phyloP scores from a whole-genome alignment of 1,140 invertebrate species.

The Cotesia vestalis region DNA sequence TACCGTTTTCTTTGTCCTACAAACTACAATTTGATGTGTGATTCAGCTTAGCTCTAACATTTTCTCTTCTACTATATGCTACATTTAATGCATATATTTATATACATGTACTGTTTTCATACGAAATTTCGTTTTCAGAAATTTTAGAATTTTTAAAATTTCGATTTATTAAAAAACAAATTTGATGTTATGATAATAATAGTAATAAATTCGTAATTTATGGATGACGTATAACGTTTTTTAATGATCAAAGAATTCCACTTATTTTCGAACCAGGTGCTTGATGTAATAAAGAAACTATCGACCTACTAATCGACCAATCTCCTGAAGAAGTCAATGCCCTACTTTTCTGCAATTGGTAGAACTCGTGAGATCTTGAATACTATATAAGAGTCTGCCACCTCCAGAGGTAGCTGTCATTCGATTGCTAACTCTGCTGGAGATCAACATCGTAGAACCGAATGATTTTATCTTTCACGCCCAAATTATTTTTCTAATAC shows the following conservation, averaged over 20 bases:
- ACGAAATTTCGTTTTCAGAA: too few relatives aligned
- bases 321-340: slow-evolving; percentile 36
- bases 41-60: too few relatives aligned
- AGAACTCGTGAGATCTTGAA: slow-evolving; percentile 44
- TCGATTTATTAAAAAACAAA: too few relatives aligned
- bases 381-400: slow-evolving; percentile 50
- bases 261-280: too few relatives aligned
- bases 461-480: neutral
- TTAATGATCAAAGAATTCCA: too few relatives aligned
- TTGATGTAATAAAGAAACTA: neutral
- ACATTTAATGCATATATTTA: too few relatives aligned
- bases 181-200: too few relatives aligned
- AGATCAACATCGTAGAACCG: slow-evolving; percentile 6
- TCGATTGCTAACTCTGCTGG: slow-evolving; percentile 30
- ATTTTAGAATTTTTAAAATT: too few relatives aligned
- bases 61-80: too few relatives aligned
- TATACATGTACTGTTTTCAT: too few relatives aligned
- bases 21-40: slow-evolving; percentile 19
- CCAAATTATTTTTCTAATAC: too few relatives aligned
- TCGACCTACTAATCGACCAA: slow-evolving; percentile 50
- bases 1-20: slow-evolving; percentile 37
- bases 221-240: neutral
- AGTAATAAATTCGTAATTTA: neutral
- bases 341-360: slow-evolving; percentile 53
- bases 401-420: neutral